These are phyloP conservation scores for Papilio polytes DNA, from an alignment of 1,140 invertebrate genomes.

Conservation along the genomic window DNA sequence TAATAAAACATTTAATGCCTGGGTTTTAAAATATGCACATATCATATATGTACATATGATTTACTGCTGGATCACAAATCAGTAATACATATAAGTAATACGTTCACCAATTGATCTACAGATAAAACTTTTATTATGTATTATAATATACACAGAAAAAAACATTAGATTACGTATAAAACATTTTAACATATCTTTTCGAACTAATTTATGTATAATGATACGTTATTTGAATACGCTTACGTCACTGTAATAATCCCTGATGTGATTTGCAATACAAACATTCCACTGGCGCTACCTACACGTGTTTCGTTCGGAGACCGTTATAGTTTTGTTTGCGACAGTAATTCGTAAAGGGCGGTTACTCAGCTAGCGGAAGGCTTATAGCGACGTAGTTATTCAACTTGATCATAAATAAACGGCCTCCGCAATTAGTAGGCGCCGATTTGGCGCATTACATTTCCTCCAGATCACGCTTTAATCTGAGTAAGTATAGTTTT, in stretches of 20 bases:
- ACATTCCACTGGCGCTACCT: conserved; percentile 28
- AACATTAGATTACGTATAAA: background rate
- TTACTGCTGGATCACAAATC: background rate
- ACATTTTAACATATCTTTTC: background rate
- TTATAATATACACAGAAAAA: background rate
- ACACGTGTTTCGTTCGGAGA: conserved; percentile 22
- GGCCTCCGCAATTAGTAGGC: conserved; percentile 79
- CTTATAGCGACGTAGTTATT: conserved; percentile 63
- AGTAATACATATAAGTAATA: background rate
- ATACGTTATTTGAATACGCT: conserved; percentile 5
- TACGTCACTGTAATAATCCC: conserved; percentile 45
- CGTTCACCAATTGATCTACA: background rate
- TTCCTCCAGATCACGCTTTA: conserved; percentile 50
- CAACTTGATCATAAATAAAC: conserved; percentile 76
- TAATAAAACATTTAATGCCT: too few relatives aligned
- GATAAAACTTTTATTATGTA: background rate
- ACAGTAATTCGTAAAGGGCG: conserved; percentile 64
- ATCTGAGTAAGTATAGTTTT: conserved; percentile 33
- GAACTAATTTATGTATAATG: background rate
- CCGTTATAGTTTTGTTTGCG: conserved; percentile 56
- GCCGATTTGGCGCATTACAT: conserved; percentile 78
- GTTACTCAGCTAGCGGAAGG: conserved; percentile 60
- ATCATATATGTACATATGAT: background rate
- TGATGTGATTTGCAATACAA: conserved; percentile 27
- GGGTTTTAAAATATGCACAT: too few relatives aligned